These are phyloP conservation scores for Lophius piscatorius DNA, from an alignment of 2,113 vertebrate genomes.

Conservation along the genomic window DNA sequence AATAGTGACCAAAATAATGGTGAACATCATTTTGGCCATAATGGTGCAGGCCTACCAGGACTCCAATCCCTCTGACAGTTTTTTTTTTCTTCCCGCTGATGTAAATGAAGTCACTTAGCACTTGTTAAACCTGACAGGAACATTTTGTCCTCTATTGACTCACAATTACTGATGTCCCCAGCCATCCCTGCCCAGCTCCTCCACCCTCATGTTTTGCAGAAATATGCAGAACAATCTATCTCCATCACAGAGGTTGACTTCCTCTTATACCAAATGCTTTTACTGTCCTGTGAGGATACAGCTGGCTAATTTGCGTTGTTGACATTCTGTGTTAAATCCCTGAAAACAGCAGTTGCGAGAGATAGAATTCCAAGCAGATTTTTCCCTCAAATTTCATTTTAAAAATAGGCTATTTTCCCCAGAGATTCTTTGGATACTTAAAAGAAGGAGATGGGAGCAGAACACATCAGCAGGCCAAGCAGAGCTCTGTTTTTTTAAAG, in stretches of 20 bases:
- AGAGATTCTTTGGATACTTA: conserved; percentile 13
- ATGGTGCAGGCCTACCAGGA: too few species aligned
- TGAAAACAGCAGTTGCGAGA: conserved; percentile 46
- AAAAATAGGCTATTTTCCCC: conserved; percentile 12
- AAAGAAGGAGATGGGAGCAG: conserved; percentile 27
- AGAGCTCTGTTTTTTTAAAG: conserved; percentile 23
- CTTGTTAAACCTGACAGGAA: conserved; percentile 56
- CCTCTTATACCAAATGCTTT: conserved; percentile 55
- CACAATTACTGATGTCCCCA: conserved; percentile 52
- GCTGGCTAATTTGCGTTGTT: conserved; percentile 67
- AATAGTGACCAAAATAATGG: too few species aligned
- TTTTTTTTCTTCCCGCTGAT: conserved; percentile 19
- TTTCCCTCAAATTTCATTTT: conserved; percentile 46
- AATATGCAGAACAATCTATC: conserved; percentile 68
- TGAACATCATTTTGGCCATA: too few species aligned
- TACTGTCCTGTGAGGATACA: conserved; percentile 59
- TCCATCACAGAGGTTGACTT: conserved; percentile 63
- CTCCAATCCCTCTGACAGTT: conserved; percentile 1
- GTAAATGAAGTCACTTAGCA: conserved; percentile 66
- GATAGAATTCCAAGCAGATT: conserved; percentile 31
- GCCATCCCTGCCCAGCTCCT: conserved; percentile 25
- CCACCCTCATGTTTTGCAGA: conserved; percentile 51
- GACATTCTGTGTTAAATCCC: conserved; percentile 49
- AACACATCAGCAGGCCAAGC: conserved; percentile 39
- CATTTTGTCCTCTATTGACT: conserved; percentile 58